These are phyloP conservation scores for Labrus mixtus DNA, from an alignment of 2,113 vertebrate species.

Conservation along the genomic window DNA sequence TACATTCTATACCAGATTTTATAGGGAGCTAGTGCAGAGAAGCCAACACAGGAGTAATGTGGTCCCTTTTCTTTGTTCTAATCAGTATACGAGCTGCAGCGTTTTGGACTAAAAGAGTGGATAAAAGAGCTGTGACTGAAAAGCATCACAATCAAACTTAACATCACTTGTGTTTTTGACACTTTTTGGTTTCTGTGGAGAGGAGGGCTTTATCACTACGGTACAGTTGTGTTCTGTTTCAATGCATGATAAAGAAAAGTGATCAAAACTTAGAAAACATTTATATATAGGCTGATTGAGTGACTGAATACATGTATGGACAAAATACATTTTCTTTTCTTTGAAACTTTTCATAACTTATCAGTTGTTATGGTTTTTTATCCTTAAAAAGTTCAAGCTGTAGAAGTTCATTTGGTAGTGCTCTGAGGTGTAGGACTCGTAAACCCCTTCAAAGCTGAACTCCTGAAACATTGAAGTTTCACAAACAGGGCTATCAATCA, in stretches of 20 bases:
- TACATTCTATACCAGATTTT: too few relatives aligned
- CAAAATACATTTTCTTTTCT: not conserved
- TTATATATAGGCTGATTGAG: not conserved
- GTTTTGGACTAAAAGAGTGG: not conserved
- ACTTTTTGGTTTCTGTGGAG: not conserved
- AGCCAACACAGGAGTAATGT: too few relatives aligned
- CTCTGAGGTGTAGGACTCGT: not conserved
- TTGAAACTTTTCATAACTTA: not conserved
- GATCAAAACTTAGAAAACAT: too few relatives aligned
- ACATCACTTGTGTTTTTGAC: not conserved
- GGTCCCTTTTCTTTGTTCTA: too few relatives aligned
- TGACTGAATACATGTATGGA: not conserved
- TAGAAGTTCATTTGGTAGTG: not conserved
- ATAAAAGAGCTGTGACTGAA: not conserved
- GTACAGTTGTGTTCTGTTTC: not conserved
- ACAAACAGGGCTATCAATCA: conserved; percentile 51
- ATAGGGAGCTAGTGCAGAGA: too few relatives aligned
- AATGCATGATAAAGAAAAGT: not conserved
- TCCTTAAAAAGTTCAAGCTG: not conserved
- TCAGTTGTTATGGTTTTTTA: not conserved
- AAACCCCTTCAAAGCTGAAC: conserved; percentile 1
- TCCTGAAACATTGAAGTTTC: conserved; percentile 12
- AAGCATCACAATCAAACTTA: not conserved
- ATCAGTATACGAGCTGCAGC: too few relatives aligned
- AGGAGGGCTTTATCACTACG: not conserved